Evolutionary conservation across 2,113 vertebrate species (phyloP), one percentile per base, ranked within the genome.

Genomic region (Sterrhoptilus dennistouni): DNA sequence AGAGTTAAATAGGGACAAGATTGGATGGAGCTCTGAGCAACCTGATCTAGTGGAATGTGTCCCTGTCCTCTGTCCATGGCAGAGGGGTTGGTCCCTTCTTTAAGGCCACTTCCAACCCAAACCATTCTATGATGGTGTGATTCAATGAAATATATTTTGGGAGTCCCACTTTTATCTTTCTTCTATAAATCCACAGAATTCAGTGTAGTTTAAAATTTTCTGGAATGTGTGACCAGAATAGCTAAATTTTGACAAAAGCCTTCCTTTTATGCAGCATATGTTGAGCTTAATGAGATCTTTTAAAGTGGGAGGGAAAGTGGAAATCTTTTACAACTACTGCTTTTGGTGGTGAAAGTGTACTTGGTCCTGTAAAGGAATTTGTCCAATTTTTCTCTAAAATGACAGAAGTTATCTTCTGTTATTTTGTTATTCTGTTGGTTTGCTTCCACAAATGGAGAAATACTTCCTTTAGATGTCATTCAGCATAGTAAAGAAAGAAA

Each of bases 221-320:
- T 57, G 29, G 2, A 3, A 52, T 28, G 6, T 56, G 12, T 64
- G 61, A n/a, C 45, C 45, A 59, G n/a, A 84, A 50, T 16, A 89
- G 49, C 47, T 79, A 23, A 12, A 29, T 86, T 83, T 78, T 87
- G 70, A 50, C 69, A 60, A 13, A 5, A 8, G 21, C 53, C 44
- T 78, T 74, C 12, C 5, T 78, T 68, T 27, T 33, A 40, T 50
- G n/a, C 33, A 68, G 40, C 6, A 3, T 53, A 25, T 33, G 14
- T 47, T 83, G 21, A n/a, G 50, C 60, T 38, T 81, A 61, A 47
- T 65, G 18, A 86, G 27, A 6, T 25, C 36, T 77, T 92, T 49
- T 18, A 28, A 64, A 14, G 1, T 1, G 4, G 23, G 17, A 9
- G 5, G 8, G 10, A 8, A 9, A 6, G 22, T 17, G 25, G 6